Conservation (phyloP, 2,888 invertebrate genomes). For the Pyrocoelia pectoralis region DNA sequence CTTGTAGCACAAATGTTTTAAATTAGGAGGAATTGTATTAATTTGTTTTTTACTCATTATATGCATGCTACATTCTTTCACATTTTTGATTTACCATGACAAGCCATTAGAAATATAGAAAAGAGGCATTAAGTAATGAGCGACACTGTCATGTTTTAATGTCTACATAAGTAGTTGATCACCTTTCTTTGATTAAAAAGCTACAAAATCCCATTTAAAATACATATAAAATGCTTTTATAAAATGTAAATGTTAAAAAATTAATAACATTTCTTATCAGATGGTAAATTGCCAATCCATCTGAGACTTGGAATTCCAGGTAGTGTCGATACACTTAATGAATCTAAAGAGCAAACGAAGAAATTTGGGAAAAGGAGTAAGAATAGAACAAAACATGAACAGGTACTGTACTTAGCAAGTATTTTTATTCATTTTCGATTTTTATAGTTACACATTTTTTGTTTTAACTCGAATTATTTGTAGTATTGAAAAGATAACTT, state of each 20-base stretch:
- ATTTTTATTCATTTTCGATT: slow-evolving; percentile 23
- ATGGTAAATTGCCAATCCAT: slow-evolving; percentile 57
- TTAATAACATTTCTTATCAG: slow-evolving; percentile 39
- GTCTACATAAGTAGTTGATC: too few species aligned
- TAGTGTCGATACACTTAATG: slow-evolving; percentile 45
- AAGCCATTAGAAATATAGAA: too few species aligned
- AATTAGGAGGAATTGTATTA: not conserved
- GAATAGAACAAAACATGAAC: slow-evolving; percentile 60
- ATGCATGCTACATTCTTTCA: too few species aligned
- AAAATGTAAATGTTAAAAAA: not conserved
- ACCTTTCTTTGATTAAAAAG: too few species aligned
- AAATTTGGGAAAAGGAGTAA: slow-evolving; percentile 57
- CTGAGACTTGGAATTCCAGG: slow-evolving; percentile 55
- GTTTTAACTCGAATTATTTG: slow-evolving; percentile 17
- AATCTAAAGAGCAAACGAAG: slow-evolving; percentile 51
- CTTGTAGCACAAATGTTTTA: not conserved
- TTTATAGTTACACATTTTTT: slow-evolving; percentile 11
- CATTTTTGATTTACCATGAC: too few species aligned
- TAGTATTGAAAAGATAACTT: not conserved
- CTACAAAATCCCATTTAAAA: too few species aligned
- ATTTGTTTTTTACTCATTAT: too few species aligned
- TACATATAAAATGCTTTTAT: too few species aligned
- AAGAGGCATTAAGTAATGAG: too few species aligned
- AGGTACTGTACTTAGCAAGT: slow-evolving; percentile 56
- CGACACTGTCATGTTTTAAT: too few species aligned